Evolutionary conservation across 1,140 invertebrate genomes (phyloP), one percentile per base, ranked within the genome.

Genomic region (Lasaia peninsularis): DNA sequence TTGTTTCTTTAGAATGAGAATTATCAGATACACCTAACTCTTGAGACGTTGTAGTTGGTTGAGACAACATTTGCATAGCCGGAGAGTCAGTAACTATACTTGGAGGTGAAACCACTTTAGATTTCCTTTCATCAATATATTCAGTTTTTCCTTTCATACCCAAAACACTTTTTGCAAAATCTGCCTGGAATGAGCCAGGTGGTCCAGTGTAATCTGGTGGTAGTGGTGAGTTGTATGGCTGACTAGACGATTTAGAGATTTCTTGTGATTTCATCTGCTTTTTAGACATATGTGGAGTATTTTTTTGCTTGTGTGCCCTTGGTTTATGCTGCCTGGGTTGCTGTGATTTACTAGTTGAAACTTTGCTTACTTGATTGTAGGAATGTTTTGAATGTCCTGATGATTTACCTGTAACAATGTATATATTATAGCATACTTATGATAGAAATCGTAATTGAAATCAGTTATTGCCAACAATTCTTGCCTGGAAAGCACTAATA

Each of bases 281-380:
- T 64, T 78, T 82, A 20, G 70, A 55, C 21, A 66, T 37, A 10
- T 54, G 58, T 44, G 69, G 64, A 50, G 69, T 40, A 55, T 65
- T 68, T 63, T 72, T 76, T 57, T 74, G 63, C 67, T 83, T 86
- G 49, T 78, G 74, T 55, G 74, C 21, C 44, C 78, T 67, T 24
- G 71, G 78, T 55, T 82, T 88, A 33, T 75, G 71, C 20, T 72
- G 68, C 8, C 64, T 44, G n/a, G 67, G 68, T 21, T 63, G 44
- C 14, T 80, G 78, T 2, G 86, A 78, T 83, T 87, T 89, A 74
- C 77, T 87, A 32, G 81, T 84, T 40, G 86, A 88, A 28, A 88
- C 80, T 86, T 89, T 89, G 70, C 84, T 87, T 21, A 87, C 86
- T 86, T 87, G 84, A 58, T 89, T 89, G 59, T 87, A 89, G 34